Conservation (phyloP, 2,113 vertebrate genomes). For the Sminthopsis crassicaudata region DNA sequence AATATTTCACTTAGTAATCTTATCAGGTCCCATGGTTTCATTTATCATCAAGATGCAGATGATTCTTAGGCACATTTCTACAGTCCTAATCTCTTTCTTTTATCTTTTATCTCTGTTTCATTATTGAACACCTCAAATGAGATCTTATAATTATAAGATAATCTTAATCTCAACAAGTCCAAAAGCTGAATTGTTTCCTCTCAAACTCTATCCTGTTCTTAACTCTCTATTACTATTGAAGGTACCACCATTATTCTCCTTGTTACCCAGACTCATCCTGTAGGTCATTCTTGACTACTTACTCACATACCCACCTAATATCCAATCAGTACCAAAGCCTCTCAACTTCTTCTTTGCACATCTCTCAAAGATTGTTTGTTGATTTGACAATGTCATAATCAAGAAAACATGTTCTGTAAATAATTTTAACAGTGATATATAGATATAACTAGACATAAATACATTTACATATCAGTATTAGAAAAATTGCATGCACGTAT, state of each 20-base stretch:
- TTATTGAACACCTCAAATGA: background rate
- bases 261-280: background rate
- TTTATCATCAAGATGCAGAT: background rate
- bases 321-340: background rate
- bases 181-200: background rate
- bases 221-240: background rate
- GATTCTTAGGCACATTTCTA: background rate
- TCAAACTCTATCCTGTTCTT: background rate
- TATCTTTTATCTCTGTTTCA: background rate
- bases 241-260: background rate
- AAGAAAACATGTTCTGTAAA: background rate
- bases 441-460: too few relatives aligned
- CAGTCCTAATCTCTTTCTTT: background rate
- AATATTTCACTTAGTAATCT: background rate
- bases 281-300: background rate
- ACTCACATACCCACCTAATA: background rate
- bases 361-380: background rate
- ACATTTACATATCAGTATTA: too few relatives aligned
- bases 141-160: background rate
- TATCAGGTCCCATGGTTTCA: background rate
- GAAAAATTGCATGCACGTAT: too few relatives aligned
- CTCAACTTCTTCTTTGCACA: background rate
- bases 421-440: background rate
- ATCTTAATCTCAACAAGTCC: background rate
- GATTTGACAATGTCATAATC: background rate